Conservation (phyloP, 2,797 vertebrate genomes). For the Ptychobarbus kaznakovi region DNA sequence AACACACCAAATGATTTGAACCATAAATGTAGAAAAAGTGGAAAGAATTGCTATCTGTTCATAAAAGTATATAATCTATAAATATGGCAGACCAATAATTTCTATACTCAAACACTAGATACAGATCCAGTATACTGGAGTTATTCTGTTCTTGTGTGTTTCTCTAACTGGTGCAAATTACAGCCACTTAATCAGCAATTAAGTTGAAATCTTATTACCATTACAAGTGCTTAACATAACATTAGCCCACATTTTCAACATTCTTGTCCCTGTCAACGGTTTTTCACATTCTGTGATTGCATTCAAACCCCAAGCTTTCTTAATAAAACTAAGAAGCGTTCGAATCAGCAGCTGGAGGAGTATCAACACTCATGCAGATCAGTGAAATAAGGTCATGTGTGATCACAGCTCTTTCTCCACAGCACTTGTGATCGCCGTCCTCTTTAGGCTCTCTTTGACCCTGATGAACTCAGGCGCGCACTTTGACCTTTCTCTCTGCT, state of each 20-base stretch:
- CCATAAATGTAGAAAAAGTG: not conserved
- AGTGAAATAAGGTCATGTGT: slow-evolving; percentile 55
- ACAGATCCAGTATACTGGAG: not conserved
- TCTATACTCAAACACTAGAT: not conserved
- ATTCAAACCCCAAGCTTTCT: not conserved
- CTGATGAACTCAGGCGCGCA: slow-evolving; percentile 85
- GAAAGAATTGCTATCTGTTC: not conserved
- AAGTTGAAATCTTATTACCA: not conserved
- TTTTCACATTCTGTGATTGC: not conserved
- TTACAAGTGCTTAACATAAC: not conserved
- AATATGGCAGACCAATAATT: not conserved
- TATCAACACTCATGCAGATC: not conserved
- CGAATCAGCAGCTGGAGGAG: not conserved
- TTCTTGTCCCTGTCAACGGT: not conserved
- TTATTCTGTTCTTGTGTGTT: not conserved
- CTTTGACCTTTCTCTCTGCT: slow-evolving; percentile 70
- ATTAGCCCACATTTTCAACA: not conserved
- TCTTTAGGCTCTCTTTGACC: slow-evolving; percentile 86
- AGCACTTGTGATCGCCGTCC: slow-evolving; percentile 63
- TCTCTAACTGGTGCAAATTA: not conserved
- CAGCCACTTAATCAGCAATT: not conserved
- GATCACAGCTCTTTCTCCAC: slow-evolving; percentile 55
- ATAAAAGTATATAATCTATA: not conserved
- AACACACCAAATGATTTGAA: not conserved
- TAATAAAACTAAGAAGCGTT: not conserved